Evolutionary conservation across 2,113 vertebrate genomes (phyloP).

Genomic region (Lipophrys pholis): DNA sequence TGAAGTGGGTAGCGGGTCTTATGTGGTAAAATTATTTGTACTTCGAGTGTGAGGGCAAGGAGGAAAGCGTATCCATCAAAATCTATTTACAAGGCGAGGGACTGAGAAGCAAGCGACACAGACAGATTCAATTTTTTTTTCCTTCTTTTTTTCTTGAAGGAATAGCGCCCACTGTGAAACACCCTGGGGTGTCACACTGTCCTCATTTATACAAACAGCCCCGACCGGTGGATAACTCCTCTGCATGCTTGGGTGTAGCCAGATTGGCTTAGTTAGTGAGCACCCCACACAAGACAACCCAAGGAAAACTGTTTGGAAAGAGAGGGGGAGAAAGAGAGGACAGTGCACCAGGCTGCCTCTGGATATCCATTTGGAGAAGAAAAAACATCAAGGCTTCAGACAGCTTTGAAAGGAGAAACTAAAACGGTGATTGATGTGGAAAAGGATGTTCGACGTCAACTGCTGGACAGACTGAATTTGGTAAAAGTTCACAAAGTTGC

Average conservation of each 20-base stretch:
- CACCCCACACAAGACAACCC: constrained; percentile 74
- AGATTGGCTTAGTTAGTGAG: constrained; percentile 81
- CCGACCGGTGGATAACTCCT: constrained; percentile 76
- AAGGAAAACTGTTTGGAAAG: constrained; percentile 72
- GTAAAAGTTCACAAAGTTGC: constrained; percentile 79
- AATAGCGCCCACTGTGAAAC: constrained; percentile 73
- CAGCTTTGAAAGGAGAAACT: constrained; percentile 76
- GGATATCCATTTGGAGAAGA: constrained; percentile 73
- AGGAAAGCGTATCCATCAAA: constrained; percentile 74
- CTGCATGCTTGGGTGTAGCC: constrained; percentile 77
- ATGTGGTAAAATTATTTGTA: constrained; percentile 67
- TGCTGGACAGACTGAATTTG: constrained; percentile 73
- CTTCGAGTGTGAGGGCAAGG: constrained; percentile 60
- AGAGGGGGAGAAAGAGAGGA: constrained; percentile 58
- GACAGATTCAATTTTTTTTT: constrained; percentile 58
- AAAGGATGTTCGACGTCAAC: constrained; percentile 71
- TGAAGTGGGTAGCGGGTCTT: constrained; percentile 52
- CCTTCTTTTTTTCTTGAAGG: constrained; percentile 62
- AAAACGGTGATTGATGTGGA: constrained; percentile 77
- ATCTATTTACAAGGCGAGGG: constrained; percentile 77
- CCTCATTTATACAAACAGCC: constrained; percentile 80
- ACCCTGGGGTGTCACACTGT: constrained; percentile 80
- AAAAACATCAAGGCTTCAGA: constrained; percentile 76
- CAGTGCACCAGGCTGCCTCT: constrained; percentile 70
- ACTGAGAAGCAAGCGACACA: constrained; percentile 73